Evolutionary conservation across 2,888 invertebrate genomes (phyloP).

Genomic region (Incurvaria masculella): DNA sequence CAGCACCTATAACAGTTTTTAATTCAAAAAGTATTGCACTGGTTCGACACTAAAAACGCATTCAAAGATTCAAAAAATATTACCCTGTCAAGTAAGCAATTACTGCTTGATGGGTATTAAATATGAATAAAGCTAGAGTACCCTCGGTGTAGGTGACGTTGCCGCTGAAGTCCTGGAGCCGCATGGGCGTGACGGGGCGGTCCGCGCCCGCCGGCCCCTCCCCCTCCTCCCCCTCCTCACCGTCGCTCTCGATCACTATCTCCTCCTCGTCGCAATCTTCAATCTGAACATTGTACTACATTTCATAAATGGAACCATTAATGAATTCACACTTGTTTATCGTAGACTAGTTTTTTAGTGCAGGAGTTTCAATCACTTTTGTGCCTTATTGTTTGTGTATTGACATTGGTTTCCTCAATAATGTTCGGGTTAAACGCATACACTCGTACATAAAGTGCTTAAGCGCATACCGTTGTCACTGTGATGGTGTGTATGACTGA

Average conservation of each 20-base stretch:
- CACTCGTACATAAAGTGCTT: background rate
- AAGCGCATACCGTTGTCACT: background rate
- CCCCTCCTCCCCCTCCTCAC: constrained; percentile 28
- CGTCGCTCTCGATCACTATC: constrained; percentile 39
- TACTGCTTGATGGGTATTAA: too few species aligned
- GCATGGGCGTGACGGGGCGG: constrained; percentile 41
- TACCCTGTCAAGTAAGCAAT: too few species aligned
- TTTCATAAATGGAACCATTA: background rate
- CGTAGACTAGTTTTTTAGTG: too few species aligned
- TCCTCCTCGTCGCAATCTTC: constrained; percentile 52
- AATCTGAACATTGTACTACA: constrained; percentile 25
- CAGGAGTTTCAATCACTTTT: background rate
- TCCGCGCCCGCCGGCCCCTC: constrained; percentile 20
- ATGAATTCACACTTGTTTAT: background rate
- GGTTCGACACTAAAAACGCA: too few species aligned
- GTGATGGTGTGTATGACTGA: background rate
- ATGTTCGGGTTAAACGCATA: background rate
- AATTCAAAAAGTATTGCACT: too few species aligned
- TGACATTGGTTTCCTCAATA: background rate
- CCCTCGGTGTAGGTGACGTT: constrained; percentile 43
- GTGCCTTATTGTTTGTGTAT: constrained; percentile 1
- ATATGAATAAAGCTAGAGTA: too few species aligned
- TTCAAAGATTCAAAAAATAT: too few species aligned
- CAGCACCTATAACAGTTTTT: too few species aligned
- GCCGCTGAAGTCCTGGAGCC: constrained; percentile 44